These are phyloP conservation scores for Crossaster papposus DNA, from an alignment of 53 echinoderm and acorn worm genomes.

Conservation along the genomic window DNA sequence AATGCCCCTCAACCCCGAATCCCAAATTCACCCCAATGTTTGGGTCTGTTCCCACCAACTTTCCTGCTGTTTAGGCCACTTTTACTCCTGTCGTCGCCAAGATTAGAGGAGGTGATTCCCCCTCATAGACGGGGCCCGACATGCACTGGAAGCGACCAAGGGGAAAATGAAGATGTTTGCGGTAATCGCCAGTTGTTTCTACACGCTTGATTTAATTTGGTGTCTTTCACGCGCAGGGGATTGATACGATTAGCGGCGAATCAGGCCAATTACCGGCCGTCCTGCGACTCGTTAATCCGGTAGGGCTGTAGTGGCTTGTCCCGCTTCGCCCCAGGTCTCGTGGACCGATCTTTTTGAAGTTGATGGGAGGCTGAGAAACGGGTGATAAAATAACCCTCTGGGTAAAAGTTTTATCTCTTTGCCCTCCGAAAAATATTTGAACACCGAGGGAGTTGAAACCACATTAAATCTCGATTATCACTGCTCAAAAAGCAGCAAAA, in stretches of 20 bases:
- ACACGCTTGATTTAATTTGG: conserved; percentile 58
- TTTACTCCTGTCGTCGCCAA: conserved; percentile 45
- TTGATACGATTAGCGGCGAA: conserved; percentile 60
- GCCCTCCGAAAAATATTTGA: conserved; percentile 15
- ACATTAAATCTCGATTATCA: conserved; percentile 23
- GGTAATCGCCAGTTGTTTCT: conserved; percentile 62
- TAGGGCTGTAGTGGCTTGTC: conserved; percentile 47
- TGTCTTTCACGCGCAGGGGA: conserved; percentile 50
- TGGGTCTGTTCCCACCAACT: conserved; percentile 34
- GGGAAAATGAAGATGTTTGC: conserved; percentile 26
- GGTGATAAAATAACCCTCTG: conserved; percentile 41
- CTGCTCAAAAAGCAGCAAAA: conserved; percentile 13
- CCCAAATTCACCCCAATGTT: conserved; percentile 49
- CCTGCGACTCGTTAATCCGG: conserved; percentile 55
- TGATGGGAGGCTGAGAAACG: background rate
- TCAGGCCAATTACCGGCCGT: conserved; percentile 63
- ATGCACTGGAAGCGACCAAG: conserved; percentile 9
- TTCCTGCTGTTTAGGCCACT: conserved; percentile 51
- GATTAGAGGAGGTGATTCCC: conserved; percentile 23
- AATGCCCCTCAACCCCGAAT: background rate
- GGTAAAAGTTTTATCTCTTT: conserved; percentile 34
- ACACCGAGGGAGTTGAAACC: conserved; percentile 43
- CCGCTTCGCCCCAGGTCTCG: conserved; percentile 31
- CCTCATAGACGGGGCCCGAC: conserved; percentile 32
- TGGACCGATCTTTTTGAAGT: conserved; percentile 45